Conservation (phyloP, 2,113 vertebrate genomes). For the Opisthocomus hoazin region DNA sequence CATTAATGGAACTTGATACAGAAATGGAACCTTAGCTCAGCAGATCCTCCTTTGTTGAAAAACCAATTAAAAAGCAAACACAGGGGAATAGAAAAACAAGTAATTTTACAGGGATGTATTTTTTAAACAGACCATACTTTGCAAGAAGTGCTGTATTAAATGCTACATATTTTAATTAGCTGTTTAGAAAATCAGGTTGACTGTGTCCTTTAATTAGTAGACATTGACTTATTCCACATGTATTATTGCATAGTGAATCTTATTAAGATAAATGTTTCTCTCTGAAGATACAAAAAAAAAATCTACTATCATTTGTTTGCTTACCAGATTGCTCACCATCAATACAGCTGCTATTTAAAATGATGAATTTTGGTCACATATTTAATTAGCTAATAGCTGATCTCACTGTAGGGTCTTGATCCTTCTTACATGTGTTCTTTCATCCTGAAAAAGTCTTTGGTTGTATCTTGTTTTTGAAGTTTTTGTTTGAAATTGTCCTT, state of each 20-base stretch:
- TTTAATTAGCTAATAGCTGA: constrained; percentile 68
- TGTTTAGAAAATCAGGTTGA: constrained; percentile 49
- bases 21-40: constrained; percentile 23
- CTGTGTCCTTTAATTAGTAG: constrained; percentile 63
- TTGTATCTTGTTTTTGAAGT: constrained; percentile 55
- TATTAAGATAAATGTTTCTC: constrained; percentile 65
- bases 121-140: constrained; percentile 13
- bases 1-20: not conserved
- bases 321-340: constrained; percentile 50
- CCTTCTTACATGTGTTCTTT: constrained; percentile 44
- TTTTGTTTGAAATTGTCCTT: constrained; percentile 54
- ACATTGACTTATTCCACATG: constrained; percentile 37
- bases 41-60: constrained; percentile 24
- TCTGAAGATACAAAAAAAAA: constrained; percentile 49
- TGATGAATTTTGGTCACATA: constrained; percentile 67
- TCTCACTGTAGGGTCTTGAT: constrained; percentile 58
- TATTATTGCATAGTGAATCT: constrained; percentile 50
- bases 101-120: constrained; percentile 17
- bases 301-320: constrained; percentile 51
- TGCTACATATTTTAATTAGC: constrained; percentile 55
- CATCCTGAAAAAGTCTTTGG: constrained; percentile 53
- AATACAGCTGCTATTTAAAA: constrained; percentile 50
- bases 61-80: constrained; percentile 31
- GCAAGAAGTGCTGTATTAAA: constrained; percentile 22
- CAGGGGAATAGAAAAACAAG: constrained; percentile 36